phyloP scores from a whole-genome alignment of 2,797 vertebrate genomes.

The Sternarchorhynchus goeldii region DNA sequence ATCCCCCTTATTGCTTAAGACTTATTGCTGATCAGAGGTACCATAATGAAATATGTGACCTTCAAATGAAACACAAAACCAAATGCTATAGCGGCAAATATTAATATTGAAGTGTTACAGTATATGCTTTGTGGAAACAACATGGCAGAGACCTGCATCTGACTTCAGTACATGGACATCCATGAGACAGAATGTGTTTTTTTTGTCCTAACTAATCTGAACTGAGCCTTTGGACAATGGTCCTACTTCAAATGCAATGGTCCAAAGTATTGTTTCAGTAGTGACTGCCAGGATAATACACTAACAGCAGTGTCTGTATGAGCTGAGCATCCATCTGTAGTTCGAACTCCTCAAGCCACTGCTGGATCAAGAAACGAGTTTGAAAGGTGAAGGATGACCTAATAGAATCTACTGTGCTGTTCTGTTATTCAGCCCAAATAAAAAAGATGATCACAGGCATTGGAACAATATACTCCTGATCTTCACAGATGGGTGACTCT shows the following conservation, averaged over 20 bases:
- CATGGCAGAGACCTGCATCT: neutral
- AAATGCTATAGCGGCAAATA: neutral
- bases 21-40: neutral
- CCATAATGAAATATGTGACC: neutral
- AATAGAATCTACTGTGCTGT: conserved; percentile 2
- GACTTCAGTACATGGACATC: neutral
- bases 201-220: neutral
- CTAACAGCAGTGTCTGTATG: conserved; percentile 5
- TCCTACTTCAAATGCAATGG: neutral
- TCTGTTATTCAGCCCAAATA: conserved; percentile 10
- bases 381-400: conserved; percentile 13
- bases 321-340: conserved; percentile 9
- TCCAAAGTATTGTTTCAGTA: conserved; percentile 8
- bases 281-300: conserved; percentile 5
- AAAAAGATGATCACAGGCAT: conserved; percentile 30
- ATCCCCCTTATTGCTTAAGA: conserved; percentile 2
- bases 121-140: neutral
- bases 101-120: neutral
- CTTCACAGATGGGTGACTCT: conserved; percentile 17
- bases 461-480: conserved; percentile 25
- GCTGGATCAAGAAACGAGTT: conserved; percentile 24
- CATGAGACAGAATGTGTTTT: neutral
- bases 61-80: neutral
- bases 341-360: conserved; percentile 29
- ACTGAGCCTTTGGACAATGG: conserved; percentile 11